These are phyloP conservation scores for Pyrgus malvae DNA, from an alignment of 2,888 invertebrate species.

Conservation along the genomic window DNA sequence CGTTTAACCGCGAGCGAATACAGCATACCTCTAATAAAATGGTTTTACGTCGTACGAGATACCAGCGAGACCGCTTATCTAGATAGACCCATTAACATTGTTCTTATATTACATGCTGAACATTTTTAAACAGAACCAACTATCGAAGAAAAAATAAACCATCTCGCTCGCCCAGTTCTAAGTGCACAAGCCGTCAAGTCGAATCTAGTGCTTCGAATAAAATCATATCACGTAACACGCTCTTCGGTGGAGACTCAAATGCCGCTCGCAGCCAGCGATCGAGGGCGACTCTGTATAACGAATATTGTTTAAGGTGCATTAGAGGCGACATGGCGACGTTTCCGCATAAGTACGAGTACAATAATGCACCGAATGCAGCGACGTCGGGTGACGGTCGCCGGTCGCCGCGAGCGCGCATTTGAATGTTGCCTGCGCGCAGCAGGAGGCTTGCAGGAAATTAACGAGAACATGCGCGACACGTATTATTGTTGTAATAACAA, in stretches of 20 bases:
- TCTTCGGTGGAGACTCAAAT: conserved; percentile 14
- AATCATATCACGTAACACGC: conserved; percentile 25
- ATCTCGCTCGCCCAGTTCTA: not conserved
- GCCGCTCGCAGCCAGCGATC: conserved; percentile 32
- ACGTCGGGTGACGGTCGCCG: conserved; percentile 38
- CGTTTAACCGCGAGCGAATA: conserved; percentile 50
- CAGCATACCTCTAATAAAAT: conserved; percentile 35
- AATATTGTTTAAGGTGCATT: conserved; percentile 35
- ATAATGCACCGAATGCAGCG: conserved; percentile 39
- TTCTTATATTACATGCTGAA: conserved; percentile 27
- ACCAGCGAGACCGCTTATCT: conserved; percentile 32
- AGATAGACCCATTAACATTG: conserved; percentile 39
- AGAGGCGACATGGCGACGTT: conserved; percentile 36
- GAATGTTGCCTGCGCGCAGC: conserved; percentile 54
- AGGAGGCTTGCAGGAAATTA: conserved; percentile 59
- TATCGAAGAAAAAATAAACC: conserved; percentile 15
- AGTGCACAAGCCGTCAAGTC: not conserved
- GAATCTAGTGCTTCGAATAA: conserved; percentile 9
- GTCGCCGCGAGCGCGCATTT: conserved; percentile 41
- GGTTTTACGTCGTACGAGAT: conserved; percentile 35
- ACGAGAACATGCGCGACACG: conserved; percentile 62
- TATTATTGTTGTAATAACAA: conserved; percentile 42
- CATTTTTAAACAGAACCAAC: conserved; percentile 15
- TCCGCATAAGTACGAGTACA: conserved; percentile 53
- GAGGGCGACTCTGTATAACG: conserved; percentile 34